Base-by-base conservation (phyloP, 2,888 invertebrate genomes). In the Zootermopsis nevadensis region DNA sequence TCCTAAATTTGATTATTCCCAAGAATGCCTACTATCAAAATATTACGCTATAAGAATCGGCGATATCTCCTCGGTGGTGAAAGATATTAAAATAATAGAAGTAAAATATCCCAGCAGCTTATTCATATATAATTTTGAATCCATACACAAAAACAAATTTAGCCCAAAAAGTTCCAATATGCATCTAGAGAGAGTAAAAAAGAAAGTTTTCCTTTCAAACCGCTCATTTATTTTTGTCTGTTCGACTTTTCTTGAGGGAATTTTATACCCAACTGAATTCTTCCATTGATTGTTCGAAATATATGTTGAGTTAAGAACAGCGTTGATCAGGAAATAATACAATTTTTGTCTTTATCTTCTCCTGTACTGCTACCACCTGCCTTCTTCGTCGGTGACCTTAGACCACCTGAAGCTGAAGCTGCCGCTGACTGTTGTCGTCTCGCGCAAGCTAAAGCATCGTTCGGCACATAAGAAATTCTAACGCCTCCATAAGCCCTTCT, bases 401-500 rank as follows among this genome's bases (percentile, higher is more conserved):
- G 82, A 66, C 60, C 85, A 77, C 88, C 88, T 89, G 90, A 89
- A 80, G 87, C 86, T 77, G 88, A 87, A 91, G 88, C 88, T 60
- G 87, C 86, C 2, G 87, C 86, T 42, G 87, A 86, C 86, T 94
- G 91, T 82, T 94, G 92, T 85, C 95, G 92, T 86, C 94, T 92
- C 79, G 96, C 96, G 88, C 95, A 95, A 83, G 97, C 97, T 79
- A 97, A 92, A 8, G 96, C 95, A 90, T 97, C 97, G 89, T 97
- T 97, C 86, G 97, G 97, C 86, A 98, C 97, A 90, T 98, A 98
- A 19, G 97, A 96, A 87, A 97, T 97, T 86, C 97, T 91, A 24
- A 97, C 96, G 67, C 97, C 97, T 82, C 96, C 96, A 88, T 96
- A 96, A 80, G 96, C 95, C 84, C 96, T 91, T 86, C 96, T 90